Base-by-base conservation (phyloP, 2,888 invertebrate genomes). In the Corbicula japonica region DNA sequence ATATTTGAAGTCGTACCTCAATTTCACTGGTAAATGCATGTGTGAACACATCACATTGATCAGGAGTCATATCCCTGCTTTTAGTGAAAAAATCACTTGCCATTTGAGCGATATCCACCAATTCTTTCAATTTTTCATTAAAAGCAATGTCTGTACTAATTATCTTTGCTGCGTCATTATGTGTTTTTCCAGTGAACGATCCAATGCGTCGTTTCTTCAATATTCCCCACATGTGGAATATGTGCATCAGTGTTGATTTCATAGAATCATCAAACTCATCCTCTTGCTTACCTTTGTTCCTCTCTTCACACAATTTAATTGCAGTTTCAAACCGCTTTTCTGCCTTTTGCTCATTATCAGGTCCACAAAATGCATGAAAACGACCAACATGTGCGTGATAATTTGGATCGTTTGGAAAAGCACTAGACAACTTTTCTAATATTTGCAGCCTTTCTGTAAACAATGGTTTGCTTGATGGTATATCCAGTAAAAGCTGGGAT, bases 171-270 rank as follows among this genome's bases (percentile, higher is more conserved):
- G 50, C 72, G 8, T 80, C 78, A 15, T 77, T 76, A 18, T 61
- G 75, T 23, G 62, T 58, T 66, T 69, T 54, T 8, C 82, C 80
- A 21, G 83, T 78, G 34, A 60, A 80, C 23, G 72, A 76, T 2
- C 54, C 23, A 34, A 87, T 61, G n/a, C 61, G 48, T 15, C 68
- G 71, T 12, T 72, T 72, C 34, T 82, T 82, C 21, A 86, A 72
- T 63, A 83, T 83, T 10, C 85, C 87, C 74, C 78, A 86, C 87
- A 87, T 87, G 38, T 87, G 87, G 63, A 80, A 84, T 12, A 87
- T 80, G 66, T 86, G 84, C 70, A 78, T 84, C 56, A 87, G 28
- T 8, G 86, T 82, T 2, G 66, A 65, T 38, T 68, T 83, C 63
- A 61, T 48, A 6, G 65, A 41, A 23, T 85, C 83, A 23, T 50